Conservation (phyloP, 2,113 vertebrate genomes). For the Naja naja region DNA sequence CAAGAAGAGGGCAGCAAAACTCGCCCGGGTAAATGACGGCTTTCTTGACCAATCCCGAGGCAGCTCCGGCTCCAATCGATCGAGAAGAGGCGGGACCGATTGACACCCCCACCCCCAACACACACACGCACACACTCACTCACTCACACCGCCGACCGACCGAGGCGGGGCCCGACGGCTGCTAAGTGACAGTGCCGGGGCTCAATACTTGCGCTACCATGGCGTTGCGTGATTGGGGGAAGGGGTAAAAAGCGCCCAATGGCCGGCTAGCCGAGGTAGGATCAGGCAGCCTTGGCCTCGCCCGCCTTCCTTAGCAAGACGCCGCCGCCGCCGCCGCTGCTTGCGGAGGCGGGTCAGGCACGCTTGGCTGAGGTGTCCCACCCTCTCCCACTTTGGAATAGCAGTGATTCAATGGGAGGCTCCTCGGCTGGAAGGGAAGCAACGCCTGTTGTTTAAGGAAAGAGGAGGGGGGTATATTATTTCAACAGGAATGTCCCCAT, state of each 20-base stretch:
- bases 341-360: background rate
- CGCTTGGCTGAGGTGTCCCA: background rate
- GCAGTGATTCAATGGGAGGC: background rate
- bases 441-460: no score
- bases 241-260: constrained; percentile 14
- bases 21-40: constrained; percentile 9
- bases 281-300: background rate
- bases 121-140: background rate
- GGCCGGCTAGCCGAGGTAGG: constrained; percentile 32
- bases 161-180: background rate
- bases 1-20: constrained; percentile 40
- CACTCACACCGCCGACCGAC: background rate
- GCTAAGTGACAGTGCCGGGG: background rate
- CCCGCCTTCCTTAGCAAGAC: background rate
- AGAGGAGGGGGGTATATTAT: background rate
- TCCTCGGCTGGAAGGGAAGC: no score
- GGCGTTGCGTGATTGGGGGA: background rate
- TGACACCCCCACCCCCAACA: background rate
- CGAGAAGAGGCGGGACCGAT: constrained; percentile 15
- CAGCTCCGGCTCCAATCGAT: background rate
- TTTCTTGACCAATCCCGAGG: background rate
- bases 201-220: background rate
- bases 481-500: background rate
- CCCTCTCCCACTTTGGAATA: background rate
- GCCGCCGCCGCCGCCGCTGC: background rate